Base-by-base conservation (phyloP, 2,113 vertebrate genomes). In the Zosterops pallidus region DNA sequence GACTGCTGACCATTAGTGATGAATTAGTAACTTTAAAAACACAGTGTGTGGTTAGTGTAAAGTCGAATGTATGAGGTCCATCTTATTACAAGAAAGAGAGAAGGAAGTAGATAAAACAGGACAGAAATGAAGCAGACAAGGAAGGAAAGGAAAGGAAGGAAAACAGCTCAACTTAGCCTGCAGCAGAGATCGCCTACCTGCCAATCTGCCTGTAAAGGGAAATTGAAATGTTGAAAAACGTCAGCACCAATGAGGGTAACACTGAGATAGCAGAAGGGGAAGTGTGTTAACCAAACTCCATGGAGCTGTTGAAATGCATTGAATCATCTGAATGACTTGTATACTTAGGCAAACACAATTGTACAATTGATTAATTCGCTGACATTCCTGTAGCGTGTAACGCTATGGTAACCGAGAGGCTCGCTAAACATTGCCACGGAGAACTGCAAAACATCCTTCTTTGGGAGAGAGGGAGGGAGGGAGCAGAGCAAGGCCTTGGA, bases 331-430 rank as follows among this genome's bases (percentile, higher is more conserved):
- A 53, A 52, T 91, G 60, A 26, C 71, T 90, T 92, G 86, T 70
- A 28, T 94, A 92, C 96, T 88, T 95, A 92, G 68, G 89, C 83
- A 96, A 95, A 93, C 82, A 93, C 79, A 68, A 56, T 46, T 88
- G 86, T 93, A 96, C 89, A 93, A 89, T 79, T 94, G 94, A 92
- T 95, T 80, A 93, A 95, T 96, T 93, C 94, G 85, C 83, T 53
- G 5, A 70, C 79, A 13, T 86, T 86, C 92, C 87, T 93, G 62
- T 44, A n/a, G 95, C 37, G 22, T 59, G 2, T 19, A 78, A 71
- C 44, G 4, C 90, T 94, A 56, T 91, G 83, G 96, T 68, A 96
- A 96, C 91, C 23, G 28, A 52, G 79, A 86, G 44, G n/a, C 71
- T 93, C 0, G 0, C 76, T 85, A 71, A 96, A 87, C 71, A 63